phyloP scores from a whole-genome alignment of 2,113 vertebrate genomes.

The Rhynchopsitta pachyrhyncha region DNA sequence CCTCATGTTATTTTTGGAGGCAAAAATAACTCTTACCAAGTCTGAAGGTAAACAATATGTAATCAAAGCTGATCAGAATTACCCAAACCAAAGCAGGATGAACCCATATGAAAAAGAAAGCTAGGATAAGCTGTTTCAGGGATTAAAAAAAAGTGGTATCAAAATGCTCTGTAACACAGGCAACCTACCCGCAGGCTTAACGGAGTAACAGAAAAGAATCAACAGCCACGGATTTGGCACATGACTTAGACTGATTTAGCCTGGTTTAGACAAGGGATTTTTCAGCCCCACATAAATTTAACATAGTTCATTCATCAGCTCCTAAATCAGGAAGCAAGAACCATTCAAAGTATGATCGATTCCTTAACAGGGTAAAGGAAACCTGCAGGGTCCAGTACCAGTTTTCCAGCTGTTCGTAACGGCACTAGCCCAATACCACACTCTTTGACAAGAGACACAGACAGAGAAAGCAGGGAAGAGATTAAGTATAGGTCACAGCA shows the following conservation, averaged over 20 bases:
- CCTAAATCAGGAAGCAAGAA: not conserved
- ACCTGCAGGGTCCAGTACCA: not conserved
- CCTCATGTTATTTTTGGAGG: not conserved
- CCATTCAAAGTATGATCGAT: not conserved
- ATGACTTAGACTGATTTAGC: not conserved
- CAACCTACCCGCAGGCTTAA: not conserved
- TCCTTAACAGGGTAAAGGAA: not conserved
- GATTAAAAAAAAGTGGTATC: not conserved
- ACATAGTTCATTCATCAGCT: not conserved
- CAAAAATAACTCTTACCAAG: not conserved
- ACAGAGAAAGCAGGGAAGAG: not conserved
- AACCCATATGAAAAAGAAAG: not conserved
- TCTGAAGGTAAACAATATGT: not conserved
- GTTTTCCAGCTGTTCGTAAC: not conserved
- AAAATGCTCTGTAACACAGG: constrained; percentile 21
- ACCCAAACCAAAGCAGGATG: not conserved
- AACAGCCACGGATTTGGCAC: not conserved
- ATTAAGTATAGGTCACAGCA: not conserved
- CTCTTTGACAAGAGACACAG: not conserved
- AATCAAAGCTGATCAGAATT: not conserved
- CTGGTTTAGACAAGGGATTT: not conserved
- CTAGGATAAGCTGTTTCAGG: not conserved
- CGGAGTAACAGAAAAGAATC: constrained; percentile 6
- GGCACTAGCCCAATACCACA: not conserved
- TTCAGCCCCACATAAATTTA: not conserved